Conservation (phyloP, 2,888 invertebrate species). For the Scaptodrosophila latifasciaeformis region DNA sequence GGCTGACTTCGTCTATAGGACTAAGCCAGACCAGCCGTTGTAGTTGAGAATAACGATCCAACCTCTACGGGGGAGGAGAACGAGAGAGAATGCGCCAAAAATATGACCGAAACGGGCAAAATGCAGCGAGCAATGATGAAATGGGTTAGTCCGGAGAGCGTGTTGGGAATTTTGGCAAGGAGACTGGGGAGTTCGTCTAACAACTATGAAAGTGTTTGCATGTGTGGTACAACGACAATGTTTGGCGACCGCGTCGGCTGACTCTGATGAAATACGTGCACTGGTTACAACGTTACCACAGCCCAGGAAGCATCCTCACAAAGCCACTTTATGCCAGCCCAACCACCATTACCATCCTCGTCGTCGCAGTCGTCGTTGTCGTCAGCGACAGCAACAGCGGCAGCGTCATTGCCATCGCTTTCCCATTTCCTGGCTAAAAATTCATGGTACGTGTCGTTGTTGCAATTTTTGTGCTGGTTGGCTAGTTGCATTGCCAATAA, state of each 20-base stretch:
- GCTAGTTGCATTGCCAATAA: slow-evolving; percentile 57
- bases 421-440: background rate
- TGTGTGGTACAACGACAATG: slow-evolving; percentile 26
- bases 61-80: background rate
- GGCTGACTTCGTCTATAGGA: no score
- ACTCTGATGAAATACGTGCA: slow-evolving; percentile 52
- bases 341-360: no score
- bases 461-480: slow-evolving; percentile 15
- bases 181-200: no score
- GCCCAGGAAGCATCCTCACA: slow-evolving; percentile 27
- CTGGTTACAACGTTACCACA: slow-evolving; percentile 54
- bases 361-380: no score
- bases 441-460: slow-evolving; percentile 15
- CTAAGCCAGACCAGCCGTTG: no score
- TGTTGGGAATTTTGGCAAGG: no score
- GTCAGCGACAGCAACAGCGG: no score
- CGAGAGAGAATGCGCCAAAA: slow-evolving; percentile 25
- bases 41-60: no score
- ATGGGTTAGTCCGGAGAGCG: no score
- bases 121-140: slow-evolving; percentile 13
- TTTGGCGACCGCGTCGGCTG: slow-evolving; percentile 44
- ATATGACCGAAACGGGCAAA: slow-evolving; percentile 33
- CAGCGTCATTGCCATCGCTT: slow-evolving; percentile 17
- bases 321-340: background rate
- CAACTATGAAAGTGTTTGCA: slow-evolving; percentile 11